Base-by-base conservation (phyloP, 2,113 vertebrate genomes). In the Daboia siamensis region DNA sequence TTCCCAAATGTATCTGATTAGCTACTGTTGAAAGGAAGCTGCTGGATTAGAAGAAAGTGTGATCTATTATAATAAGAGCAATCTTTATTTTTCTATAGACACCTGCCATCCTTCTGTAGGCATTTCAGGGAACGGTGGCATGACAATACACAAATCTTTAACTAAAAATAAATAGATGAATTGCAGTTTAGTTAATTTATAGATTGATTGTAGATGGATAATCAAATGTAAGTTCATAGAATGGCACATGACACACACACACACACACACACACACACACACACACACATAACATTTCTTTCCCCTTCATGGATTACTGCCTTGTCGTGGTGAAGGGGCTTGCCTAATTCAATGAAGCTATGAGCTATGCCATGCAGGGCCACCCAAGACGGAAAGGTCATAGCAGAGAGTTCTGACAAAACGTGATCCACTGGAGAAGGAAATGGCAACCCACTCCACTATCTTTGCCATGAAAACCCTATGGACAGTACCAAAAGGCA, bases 71-170 rank as follows among this genome's bases (percentile, higher is more conserved):
- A 52, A 52, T 15, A 52, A 51, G 3, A 52, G 5, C 86, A 44
- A 44, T 87, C 44, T 5, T 46, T 1, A 51, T 29, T 29, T 6
- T 86, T 87, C 15, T 9, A n/a, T 54, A 54, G 26, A 80, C 17
- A 80, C n/a, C 5, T 52, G 26, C n/a, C 13, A 54, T 87, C 86
- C 17, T 26, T 86, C 48, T 86, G 26, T 48, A 48, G 46, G 23
- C 39, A 48, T 24, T 86, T 52, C 12, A 52, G 12, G 24, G 26
- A 12, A 87, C 33, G 2, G 90, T 90, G 87, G 90, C 48, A 91
- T 88, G 87, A 90, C 33, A 91, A 94, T 95, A 84, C 93, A 94
- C 51, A 56, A 44, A 51, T 61, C 15, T 59, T 80, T 44, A 52
- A 90, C 54, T 12, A 61, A 57, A 46, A 15, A 89, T 57, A 46